A percentile compares a stretch with the other conserved stretches of the same genome.
Evolutionary conservation across 2,888 invertebrate species (phyloP).

Genomic region (Tridacna crocea): DNA sequence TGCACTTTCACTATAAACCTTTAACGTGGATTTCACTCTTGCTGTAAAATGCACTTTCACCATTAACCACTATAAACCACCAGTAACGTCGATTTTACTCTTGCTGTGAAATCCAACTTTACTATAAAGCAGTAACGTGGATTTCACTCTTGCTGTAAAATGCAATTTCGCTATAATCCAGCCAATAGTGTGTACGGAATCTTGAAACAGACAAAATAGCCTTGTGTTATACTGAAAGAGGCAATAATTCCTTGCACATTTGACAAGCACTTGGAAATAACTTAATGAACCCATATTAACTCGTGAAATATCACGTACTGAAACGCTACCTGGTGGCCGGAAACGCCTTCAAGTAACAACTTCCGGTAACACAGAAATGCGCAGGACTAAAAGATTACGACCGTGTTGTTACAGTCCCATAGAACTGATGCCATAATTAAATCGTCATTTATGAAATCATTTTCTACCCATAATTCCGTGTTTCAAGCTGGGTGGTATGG

Average conservation of each 20-base stretch:
- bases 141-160: too few species aligned
- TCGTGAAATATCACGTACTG: conserved; percentile 3
- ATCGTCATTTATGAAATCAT: conserved; percentile 54
- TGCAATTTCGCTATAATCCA: too few species aligned
- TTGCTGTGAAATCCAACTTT: too few species aligned
- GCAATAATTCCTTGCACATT: background rate
- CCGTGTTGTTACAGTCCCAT: conserved; percentile 34
- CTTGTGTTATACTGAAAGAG: background rate
- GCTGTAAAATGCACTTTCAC: too few species aligned
- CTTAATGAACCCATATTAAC: background rate
- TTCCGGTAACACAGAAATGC: conserved; percentile 53
- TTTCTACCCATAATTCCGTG: conserved; percentile 37
- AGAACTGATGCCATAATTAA: conserved; percentile 54
- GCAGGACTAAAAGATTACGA: conserved; percentile 51
- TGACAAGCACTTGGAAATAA: background rate
- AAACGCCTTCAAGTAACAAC: conserved; percentile 38
- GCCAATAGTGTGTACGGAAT: too few species aligned
- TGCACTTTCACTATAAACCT: too few species aligned
- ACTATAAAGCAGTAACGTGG: too few species aligned
- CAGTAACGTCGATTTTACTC: too few species aligned
- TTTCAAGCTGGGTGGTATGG: conserved; percentile 41
- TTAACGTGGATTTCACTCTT: too few species aligned
- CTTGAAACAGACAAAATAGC: too few species aligned
- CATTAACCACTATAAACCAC: too few species aligned
- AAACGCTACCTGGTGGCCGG: conserved; percentile 18